A percentile compares a stretch with the other conserved stretches of the same genome.
Conservation (phyloP, 2,888 invertebrate genomes). For the Amiota communis region DNA sequence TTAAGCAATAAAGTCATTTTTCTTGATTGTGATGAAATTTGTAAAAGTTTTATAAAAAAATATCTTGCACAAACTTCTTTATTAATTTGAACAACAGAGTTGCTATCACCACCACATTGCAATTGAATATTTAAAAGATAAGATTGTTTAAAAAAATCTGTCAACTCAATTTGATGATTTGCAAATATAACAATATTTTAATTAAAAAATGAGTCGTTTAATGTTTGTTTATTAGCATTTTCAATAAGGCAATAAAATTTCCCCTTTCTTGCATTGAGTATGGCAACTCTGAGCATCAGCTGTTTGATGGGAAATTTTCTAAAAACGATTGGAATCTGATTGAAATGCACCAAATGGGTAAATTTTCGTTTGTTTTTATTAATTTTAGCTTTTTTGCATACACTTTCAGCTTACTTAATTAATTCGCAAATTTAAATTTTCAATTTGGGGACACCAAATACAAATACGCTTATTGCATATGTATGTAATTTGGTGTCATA, state of each 20-base stretch:
- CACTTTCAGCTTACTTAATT: slow-evolving; percentile 27
- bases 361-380: slow-evolving; percentile 14
- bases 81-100: too few relatives aligned
- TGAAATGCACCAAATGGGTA: not conserved
- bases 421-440: slow-evolving; percentile 16
- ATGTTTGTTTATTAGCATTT: too few relatives aligned
- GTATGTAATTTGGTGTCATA: not conserved
- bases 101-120: too few relatives aligned
- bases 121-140: too few relatives aligned
- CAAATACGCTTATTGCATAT: not conserved
- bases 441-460: not conserved
- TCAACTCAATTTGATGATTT: too few relatives aligned
- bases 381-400: slow-evolving; percentile 17
- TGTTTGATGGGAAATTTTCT: not conserved
- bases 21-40: too few relatives aligned
- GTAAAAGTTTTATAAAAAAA: too few relatives aligned
- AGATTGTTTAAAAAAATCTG: too few relatives aligned
- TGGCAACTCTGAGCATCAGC: slow-evolving; percentile 7
- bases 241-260: not conserved
- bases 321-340: not conserved
- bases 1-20: too few relatives aligned
- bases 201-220: too few relatives aligned
- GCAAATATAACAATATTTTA: too few relatives aligned
- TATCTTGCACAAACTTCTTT: too few relatives aligned
- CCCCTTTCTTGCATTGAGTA: not conserved